These are phyloP conservation scores for Anseranas semipalmata DNA, from an alignment of 2,113 vertebrate species.

Conservation along the genomic window DNA sequence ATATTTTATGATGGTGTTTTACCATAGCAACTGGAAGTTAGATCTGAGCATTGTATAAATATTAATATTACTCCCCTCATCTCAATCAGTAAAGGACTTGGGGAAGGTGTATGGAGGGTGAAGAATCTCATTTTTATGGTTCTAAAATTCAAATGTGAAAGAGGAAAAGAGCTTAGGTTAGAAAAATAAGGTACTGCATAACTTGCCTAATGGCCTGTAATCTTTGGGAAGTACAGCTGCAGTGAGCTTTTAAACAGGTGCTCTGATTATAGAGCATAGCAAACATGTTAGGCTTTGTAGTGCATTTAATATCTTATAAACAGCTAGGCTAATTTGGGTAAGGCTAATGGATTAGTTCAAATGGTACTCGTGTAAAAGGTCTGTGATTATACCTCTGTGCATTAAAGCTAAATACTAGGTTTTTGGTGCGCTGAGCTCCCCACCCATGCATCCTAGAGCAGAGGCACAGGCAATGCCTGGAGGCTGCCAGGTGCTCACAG, in stretches of 20 bases:
- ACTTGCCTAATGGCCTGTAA: conserved; percentile 74
- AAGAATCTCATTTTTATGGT: conserved; percentile 65
- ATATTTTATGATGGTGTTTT: conserved; percentile 69
- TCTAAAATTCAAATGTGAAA: conserved; percentile 63
- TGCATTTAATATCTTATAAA: conserved; percentile 74
- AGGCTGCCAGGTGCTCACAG: not conserved
- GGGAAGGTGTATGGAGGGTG: not conserved
- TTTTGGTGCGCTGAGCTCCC: not conserved
- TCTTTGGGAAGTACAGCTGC: conserved; percentile 69
- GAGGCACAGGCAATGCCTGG: not conserved
- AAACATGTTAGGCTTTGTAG: conserved; percentile 71
- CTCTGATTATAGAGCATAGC: conserved; percentile 69
- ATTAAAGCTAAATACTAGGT: not conserved
- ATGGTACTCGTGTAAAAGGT: conserved; percentile 41
- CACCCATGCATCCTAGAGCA: not conserved
- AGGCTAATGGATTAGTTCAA: conserved; percentile 71
- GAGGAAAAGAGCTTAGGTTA: conserved; percentile 60
- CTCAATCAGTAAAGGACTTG: conserved; percentile 41
- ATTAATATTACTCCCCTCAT: conserved; percentile 61
- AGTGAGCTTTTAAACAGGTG: conserved; percentile 75
- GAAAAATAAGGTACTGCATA: conserved; percentile 71
- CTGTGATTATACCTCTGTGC: conserved; percentile 6
- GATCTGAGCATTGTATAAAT: conserved; percentile 56
- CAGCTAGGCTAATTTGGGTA: conserved; percentile 70
- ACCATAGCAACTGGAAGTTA: conserved; percentile 58